These are phyloP conservation scores for Melanostoma mellinum DNA, from an alignment of 2,888 invertebrate genomes.

Conservation along the genomic window DNA sequence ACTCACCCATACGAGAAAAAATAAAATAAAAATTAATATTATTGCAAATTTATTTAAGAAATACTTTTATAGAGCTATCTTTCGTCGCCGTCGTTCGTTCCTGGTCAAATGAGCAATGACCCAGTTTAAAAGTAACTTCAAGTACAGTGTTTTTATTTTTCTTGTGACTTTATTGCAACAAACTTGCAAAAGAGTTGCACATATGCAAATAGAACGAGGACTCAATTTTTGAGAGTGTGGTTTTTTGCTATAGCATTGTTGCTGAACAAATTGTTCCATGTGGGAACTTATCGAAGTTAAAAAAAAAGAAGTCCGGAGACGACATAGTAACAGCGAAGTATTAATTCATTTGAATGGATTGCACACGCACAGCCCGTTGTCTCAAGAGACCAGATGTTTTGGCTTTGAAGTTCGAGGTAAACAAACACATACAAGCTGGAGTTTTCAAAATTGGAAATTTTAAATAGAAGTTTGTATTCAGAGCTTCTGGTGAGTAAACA, in stretches of 20 bases:
- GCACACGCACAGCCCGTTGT: too few relatives aligned
- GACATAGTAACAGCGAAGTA: too few relatives aligned
- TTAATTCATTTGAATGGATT: too few relatives aligned
- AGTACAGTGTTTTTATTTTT: conserved; percentile 13
- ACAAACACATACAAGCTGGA: too few relatives aligned
- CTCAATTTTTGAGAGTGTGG: conserved; percentile 19
- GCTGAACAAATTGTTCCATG: neutral
- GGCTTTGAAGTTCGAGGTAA: too few relatives aligned
- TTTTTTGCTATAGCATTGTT: neutral
- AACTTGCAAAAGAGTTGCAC: conserved; percentile 40
- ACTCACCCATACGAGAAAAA: neutral
- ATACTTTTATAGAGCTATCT: conserved; percentile 28
- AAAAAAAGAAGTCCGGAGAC: too few relatives aligned
- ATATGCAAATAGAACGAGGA: conserved; percentile 60
- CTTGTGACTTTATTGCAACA: conserved; percentile 26
- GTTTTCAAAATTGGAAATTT: too few relatives aligned
- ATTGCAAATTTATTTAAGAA: conserved; percentile 56
- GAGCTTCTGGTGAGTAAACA: too few relatives aligned
- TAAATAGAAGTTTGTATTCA: too few relatives aligned
- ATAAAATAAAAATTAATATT: conserved; percentile 21
- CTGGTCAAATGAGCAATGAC: conserved; percentile 65
- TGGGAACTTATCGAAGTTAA: too few relatives aligned
- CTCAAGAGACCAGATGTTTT: too few relatives aligned
- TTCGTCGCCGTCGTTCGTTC: conserved; percentile 38
- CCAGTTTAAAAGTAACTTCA: conserved; percentile 38